These are phyloP conservation scores for Drosophila carrolli DNA, from an alignment of 1,140 invertebrate genomes.

Conservation along the genomic window DNA sequence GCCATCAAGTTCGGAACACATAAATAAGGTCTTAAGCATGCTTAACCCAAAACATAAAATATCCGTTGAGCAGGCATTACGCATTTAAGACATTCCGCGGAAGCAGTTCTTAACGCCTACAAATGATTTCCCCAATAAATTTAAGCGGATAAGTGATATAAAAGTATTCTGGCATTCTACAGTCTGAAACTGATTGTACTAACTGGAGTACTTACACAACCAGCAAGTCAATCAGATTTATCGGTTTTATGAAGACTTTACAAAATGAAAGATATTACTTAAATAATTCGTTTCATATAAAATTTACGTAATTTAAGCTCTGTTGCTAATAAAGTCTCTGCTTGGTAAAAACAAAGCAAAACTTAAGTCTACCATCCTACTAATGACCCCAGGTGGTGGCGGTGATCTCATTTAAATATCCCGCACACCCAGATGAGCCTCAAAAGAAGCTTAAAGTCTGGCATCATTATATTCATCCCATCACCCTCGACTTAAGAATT, in stretches of 20 bases:
- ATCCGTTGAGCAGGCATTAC: slow-evolving; percentile 23
- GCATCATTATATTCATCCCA: slow-evolving; percentile 20
- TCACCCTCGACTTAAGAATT: slow-evolving; percentile 17
- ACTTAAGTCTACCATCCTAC: background rate
- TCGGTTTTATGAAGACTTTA: too few relatives aligned
- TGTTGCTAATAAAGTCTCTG: background rate
- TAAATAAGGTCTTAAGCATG: slow-evolving; percentile 34
- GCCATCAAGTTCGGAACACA: slow-evolving; percentile 14
- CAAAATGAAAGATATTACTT: too few relatives aligned
- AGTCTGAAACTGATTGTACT: too few relatives aligned
- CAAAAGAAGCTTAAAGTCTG: slow-evolving; percentile 27
- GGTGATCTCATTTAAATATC: slow-evolving; percentile 28
- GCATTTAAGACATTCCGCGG: slow-evolving; percentile 19
- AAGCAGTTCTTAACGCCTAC: slow-evolving; percentile 13
- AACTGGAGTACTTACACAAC: too few relatives aligned
- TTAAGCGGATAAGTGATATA: slow-evolving; percentile 8
- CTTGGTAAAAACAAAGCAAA: background rate
- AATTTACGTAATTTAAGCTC: background rate
- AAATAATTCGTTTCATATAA: too few relatives aligned
- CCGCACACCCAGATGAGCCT: slow-evolving; percentile 10
- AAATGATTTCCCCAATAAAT: background rate
- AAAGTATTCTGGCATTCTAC: background rate
- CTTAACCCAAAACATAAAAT: slow-evolving; percentile 18
- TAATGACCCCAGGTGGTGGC: slow-evolving; percentile 19
- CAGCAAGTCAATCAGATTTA: too few relatives aligned